Base-by-base conservation (phyloP, 92 coral and sea anemone species). In the Epizoanthus ramosus region DNA sequence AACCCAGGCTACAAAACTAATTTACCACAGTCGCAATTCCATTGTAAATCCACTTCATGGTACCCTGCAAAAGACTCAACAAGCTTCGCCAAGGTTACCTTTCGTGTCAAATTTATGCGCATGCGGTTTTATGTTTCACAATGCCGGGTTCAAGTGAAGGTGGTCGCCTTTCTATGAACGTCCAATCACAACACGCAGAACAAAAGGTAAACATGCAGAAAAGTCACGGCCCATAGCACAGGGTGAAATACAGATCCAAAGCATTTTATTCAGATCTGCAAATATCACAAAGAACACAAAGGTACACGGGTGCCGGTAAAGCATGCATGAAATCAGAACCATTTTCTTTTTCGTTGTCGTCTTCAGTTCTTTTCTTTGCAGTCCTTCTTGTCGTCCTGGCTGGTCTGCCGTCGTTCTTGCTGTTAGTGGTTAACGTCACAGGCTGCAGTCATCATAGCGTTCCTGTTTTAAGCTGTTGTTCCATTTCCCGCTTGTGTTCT, bases 81-180 rank as follows among this genome's bases (percentile, higher is more conserved):
- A 85, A 71, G 65, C 73, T 80, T 88, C 74, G 75, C 80, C 92
- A 88, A 85, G 89, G 87, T 85, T 85, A 89, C 89, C 72, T 79
- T 60, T 63, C 63, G 74, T 35, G 68, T 66, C 63, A 41, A 72
- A 84, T 84, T 61, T 77, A 88, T 87, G 79, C 88, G 54, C 19
- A 45, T 24, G 72, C 22, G 86, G 83, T 71, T 21, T 25, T 17
- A 71, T 61, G 83, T 84, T 87, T 85, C 91, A 88, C 79, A 37
- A 75, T 74, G 74, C 80, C 64, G 58, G 53, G 79, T 39, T 75
- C 35, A n/a, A 8, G 54, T 56, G 21, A 47, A 41, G 18, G n/a
- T 77, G 57, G 6, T 22, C 45, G 17, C 56, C 67, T 84, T 52
- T 73, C 18, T 17, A 63, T 18, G 19, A 39, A 39, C 37, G 43